Conservation (phyloP, 2,797 vertebrate species). For the Spatula versicolor region DNA sequence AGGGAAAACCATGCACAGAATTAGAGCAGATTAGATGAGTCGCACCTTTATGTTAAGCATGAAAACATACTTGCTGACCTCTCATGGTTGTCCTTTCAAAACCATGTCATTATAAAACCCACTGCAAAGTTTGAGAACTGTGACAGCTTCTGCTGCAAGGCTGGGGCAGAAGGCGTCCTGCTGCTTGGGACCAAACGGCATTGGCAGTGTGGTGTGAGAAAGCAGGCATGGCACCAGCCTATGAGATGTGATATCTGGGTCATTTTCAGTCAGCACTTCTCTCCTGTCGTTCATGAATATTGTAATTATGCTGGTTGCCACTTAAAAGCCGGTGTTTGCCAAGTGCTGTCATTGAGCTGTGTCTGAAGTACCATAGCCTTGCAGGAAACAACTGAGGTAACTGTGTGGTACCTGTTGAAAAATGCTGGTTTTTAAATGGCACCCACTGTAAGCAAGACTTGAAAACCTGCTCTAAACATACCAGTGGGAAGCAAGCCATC, state of each 20-base stretch:
- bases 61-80: background rate
- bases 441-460: background rate
- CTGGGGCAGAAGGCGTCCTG: accelerated
- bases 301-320: background rate
- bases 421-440: background rate
- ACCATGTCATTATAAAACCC: background rate
- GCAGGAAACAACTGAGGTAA: background rate
- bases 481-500: background rate
- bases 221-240: background rate
- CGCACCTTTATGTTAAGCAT: background rate
- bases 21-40: background rate
- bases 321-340: background rate
- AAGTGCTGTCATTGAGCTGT: background rate
- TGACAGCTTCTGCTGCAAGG: background rate
- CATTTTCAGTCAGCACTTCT: background rate
- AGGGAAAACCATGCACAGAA: background rate
- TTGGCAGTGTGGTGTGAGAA: background rate
- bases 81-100: background rate
- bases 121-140: background rate
- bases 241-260: background rate
- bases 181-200: accelerated
- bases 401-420: background rate
- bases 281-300: background rate
- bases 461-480: background rate
- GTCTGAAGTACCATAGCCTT: background rate